These are phyloP conservation scores for Grapholita molesta DNA, from an alignment of 1,140 invertebrate genomes.

Conservation along the genomic window DNA sequence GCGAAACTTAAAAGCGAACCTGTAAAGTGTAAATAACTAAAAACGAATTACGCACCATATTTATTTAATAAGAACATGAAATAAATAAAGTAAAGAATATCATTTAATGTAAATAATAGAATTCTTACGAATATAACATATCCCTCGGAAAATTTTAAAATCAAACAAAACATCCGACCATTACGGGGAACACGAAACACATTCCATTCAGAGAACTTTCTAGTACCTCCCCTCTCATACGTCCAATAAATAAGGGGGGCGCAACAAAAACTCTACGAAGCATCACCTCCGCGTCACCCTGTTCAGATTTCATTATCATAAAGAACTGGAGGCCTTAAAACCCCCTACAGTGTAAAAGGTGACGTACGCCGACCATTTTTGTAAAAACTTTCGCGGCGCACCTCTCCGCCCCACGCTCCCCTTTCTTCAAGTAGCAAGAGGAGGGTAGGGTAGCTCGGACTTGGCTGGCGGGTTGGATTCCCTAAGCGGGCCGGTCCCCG, in stretches of 20 bases:
- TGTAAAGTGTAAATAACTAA: too few species aligned
- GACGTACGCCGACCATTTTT: constrained; percentile 58
- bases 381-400: constrained; percentile 26
- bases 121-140: neutral
- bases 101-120: neutral
- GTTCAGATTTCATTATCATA: constrained; percentile 78
- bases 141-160: constrained; percentile 7
- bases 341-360: constrained; percentile 74
- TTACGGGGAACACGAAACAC: constrained; percentile 50
- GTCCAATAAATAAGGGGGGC: constrained; percentile 74
- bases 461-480: constrained; percentile 44
- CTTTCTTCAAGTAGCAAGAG: neutral
- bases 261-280: constrained; percentile 74
- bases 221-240: constrained; percentile 60
- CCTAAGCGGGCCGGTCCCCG: constrained; percentile 56
- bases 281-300: constrained; percentile 74
- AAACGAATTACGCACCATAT: too few species aligned
- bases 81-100: too few species aligned
- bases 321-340: constrained; percentile 76
- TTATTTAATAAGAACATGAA: too few species aligned
- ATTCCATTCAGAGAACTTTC: constrained; percentile 64
- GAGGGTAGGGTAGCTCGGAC: constrained; percentile 32
- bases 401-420: constrained; percentile 20
- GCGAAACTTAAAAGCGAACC: too few species aligned
- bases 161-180: constrained; percentile 15